phyloP scores from a whole-genome alignment of 1,140 invertebrate genomes.

The Acromyrmex charruanus region DNA sequence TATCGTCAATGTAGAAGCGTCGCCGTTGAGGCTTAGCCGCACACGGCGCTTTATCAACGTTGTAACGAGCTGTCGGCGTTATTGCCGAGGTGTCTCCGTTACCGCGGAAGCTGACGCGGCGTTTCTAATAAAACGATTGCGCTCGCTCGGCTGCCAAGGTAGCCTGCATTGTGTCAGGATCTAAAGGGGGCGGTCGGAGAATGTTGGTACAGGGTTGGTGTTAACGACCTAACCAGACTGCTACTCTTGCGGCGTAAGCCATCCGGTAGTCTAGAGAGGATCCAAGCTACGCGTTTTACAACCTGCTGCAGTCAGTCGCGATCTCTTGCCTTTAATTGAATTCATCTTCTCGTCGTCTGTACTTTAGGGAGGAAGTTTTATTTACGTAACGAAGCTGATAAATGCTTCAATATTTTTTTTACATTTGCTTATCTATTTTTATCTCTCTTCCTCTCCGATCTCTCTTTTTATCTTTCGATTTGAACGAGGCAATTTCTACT shows the following conservation, averaged over 20 bases:
- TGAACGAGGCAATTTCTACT: neutral
- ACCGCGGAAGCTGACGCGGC: constrained; percentile 83
- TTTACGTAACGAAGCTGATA: neutral
- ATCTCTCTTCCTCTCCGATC: too few species aligned
- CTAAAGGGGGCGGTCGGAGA: constrained; percentile 56
- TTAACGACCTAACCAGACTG: constrained; percentile 71
- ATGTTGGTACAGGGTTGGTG: constrained; percentile 73
- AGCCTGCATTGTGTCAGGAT: constrained; percentile 73
- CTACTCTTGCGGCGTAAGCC: constrained; percentile 68
- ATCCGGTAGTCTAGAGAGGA: constrained; percentile 48
- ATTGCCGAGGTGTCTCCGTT: constrained; percentile 83
- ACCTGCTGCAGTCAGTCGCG: neutral
- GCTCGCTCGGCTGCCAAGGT: constrained; percentile 68
- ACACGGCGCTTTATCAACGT: constrained; percentile 83
- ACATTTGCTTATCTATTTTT: neutral
- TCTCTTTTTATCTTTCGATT: neutral
- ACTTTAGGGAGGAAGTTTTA: neutral
- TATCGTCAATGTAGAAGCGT: constrained; percentile 41
- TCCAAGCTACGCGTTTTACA: constrained; percentile 28
- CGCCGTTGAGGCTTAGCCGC: constrained; percentile 69
- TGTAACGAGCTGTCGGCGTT: constrained; percentile 84
- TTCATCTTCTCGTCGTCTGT: neutral
- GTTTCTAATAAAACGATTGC: constrained; percentile 84
- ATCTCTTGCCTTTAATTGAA: constrained; percentile 34
- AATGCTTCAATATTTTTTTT: neutral